Conservation (phyloP, 2,888 invertebrate species). For the Nowickia ferox region DNA sequence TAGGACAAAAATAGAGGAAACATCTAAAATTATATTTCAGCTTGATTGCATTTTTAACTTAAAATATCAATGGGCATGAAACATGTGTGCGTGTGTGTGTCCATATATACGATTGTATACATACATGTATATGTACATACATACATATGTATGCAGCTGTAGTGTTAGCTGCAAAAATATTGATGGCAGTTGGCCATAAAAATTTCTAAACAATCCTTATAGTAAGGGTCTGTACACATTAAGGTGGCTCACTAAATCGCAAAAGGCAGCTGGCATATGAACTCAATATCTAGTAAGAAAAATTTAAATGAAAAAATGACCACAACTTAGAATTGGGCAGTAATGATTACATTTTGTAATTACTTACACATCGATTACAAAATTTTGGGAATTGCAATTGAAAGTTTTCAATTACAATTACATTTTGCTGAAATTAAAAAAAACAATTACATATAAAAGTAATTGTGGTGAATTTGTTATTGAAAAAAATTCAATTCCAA, state of each 20-base stretch:
- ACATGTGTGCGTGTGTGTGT: too few species aligned
- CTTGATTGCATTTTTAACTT: conserved; percentile 63
- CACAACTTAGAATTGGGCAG: too few species aligned
- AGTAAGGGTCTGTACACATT: conserved; percentile 7
- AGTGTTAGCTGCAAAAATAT: conserved; percentile 44
- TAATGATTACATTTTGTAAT: too few species aligned
- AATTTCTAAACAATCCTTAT: conserved; percentile 39
- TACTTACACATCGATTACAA: too few species aligned
- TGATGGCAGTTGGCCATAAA: conserved; percentile 69
- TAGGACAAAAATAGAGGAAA: background rate
- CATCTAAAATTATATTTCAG: conserved; percentile 45
- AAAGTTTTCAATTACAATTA: too few species aligned
- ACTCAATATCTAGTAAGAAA: background rate
- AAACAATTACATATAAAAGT: too few species aligned
- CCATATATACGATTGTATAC: too few species aligned
- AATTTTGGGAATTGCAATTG: too few species aligned
- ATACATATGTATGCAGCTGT: background rate
- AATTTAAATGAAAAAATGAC: background rate
- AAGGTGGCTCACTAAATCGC: background rate
- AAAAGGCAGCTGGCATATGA: background rate
- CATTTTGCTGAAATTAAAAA: too few species aligned
- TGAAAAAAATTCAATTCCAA: too few species aligned
- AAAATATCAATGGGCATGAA: conserved; percentile 1
- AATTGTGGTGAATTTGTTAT: too few species aligned
- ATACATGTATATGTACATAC: too few species aligned